Percentiles rank a stretch among this genome's conserved stretches.
These are phyloP conservation scores for Prunella fulvescens DNA, from an alignment of 2,113 vertebrate genomes.

Conservation along the genomic window DNA sequence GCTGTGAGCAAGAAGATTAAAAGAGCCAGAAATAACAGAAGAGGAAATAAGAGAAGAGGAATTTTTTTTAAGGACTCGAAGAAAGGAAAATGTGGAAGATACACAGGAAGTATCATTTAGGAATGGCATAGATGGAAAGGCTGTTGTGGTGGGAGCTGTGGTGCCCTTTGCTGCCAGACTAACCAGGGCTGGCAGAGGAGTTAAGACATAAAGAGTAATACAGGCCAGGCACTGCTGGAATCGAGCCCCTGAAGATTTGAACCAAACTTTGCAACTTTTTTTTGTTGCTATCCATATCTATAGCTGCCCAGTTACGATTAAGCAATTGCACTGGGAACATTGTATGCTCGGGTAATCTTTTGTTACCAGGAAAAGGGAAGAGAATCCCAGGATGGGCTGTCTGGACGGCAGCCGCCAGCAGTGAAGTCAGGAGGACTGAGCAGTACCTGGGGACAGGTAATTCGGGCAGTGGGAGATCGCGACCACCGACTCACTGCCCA, in stretches of 20 bases:
- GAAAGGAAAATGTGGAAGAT: background rate
- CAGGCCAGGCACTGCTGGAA: background rate
- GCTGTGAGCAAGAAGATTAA: background rate
- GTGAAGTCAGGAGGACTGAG: background rate
- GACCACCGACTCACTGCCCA: fast-evolving
- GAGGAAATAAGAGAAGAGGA: background rate
- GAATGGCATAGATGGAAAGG: background rate
- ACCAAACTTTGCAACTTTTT: background rate
- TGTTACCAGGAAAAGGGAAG: background rate
- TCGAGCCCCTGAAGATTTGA: background rate
- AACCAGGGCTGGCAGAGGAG: background rate
- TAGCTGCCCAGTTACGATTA: background rate
- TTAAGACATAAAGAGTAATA: background rate
- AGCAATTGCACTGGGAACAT: background rate
- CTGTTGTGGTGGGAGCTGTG: background rate
- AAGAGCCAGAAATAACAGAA: background rate
- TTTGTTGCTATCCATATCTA: background rate
- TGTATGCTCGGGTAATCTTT: too few species aligned
- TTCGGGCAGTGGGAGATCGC: background rate
- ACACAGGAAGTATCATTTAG: background rate
- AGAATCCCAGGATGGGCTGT: background rate
- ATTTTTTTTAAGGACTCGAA: background rate
- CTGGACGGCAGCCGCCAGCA: too few species aligned
- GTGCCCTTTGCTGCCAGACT: background rate
- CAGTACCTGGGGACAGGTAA: background rate